phyloP scores from a whole-genome alignment of 92 coral and sea anemone genomes.

The Chrysogorgia sp. region DNA sequence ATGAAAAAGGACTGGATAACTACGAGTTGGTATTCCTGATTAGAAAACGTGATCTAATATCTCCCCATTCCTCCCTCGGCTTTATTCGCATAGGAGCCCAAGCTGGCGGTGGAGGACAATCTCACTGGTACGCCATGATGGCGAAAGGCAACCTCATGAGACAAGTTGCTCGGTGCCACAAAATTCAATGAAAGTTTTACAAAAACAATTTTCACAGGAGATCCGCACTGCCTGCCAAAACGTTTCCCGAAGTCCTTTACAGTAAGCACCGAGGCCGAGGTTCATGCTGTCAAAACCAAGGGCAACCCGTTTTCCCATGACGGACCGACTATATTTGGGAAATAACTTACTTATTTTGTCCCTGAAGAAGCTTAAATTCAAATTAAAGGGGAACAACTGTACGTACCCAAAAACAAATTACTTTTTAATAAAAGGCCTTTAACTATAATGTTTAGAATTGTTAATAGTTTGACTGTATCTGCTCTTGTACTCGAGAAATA shows the following conservation, averaged over 20 bases:
- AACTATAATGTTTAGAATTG: no score
- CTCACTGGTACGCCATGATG: conserved; percentile 43
- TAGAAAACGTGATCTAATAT: conserved; percentile 31
- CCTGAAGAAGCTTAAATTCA: no score
- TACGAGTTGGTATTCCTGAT: conserved; percentile 27
- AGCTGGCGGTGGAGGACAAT: conserved; percentile 38
- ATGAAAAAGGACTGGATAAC: conserved; percentile 26
- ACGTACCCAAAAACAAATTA: no score
- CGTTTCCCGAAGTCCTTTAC: neutral
- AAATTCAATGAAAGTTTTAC: neutral
- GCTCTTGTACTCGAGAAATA: no score
- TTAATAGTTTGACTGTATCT: no score
- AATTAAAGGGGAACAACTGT: no score
- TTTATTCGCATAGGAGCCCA: conserved; percentile 29
- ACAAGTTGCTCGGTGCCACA: conserved; percentile 35
- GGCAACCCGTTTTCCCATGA: no score
- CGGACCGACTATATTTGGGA: no score
- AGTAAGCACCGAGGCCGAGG: neutral
- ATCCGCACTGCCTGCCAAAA: neutral
- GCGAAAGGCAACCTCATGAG: conserved; percentile 35
- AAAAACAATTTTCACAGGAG: no score
- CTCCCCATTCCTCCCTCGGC: conserved; percentile 32
- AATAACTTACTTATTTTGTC: no score
- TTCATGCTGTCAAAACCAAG: no score
- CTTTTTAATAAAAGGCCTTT: no score